Evolutionary conservation across 2,888 invertebrate genomes (phyloP).

Genomic region (Sisyra terminalis): DNA sequence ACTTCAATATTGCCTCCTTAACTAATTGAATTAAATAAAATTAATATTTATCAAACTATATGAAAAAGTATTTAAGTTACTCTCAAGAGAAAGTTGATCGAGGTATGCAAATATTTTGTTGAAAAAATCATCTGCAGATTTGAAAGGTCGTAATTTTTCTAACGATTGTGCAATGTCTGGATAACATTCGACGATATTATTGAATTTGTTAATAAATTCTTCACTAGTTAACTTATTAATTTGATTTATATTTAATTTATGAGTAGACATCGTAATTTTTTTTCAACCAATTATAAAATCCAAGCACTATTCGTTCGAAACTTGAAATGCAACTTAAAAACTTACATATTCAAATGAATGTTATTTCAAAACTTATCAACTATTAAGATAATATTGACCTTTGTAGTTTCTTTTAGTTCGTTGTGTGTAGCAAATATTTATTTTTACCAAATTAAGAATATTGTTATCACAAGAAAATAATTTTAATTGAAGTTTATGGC

Average conservation of each 20-base stretch:
- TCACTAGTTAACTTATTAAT: conserved; percentile 34
- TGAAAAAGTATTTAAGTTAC: conserved; percentile 22
- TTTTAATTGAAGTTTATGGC: no score
- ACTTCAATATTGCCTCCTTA: conserved; percentile 34
- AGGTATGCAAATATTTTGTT: conserved; percentile 35
- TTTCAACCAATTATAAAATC: no score
- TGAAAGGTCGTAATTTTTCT: conserved; percentile 34
- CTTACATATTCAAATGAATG: no score
- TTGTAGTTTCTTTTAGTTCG: no score
- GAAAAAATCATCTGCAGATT: conserved; percentile 28
- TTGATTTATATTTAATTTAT: conserved; percentile 26
- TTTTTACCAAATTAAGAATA: no score
- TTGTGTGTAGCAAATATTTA: no score
- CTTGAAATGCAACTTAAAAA: no score
- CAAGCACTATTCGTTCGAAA: no score
- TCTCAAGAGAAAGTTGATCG: conserved; percentile 31
- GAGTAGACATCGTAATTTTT: not conserved
- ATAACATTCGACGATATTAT: conserved; percentile 44
- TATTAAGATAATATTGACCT: no score
- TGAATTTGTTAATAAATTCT: conserved; percentile 38
- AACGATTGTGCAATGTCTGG: conserved; percentile 33
- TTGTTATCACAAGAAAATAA: no score
- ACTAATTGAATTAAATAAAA: conserved; percentile 22
- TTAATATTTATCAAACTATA: conserved; percentile 12
- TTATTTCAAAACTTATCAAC: no score